phyloP scores from a whole-genome alignment of 2,888 invertebrate species.

The Tiliacea citrago region DNA sequence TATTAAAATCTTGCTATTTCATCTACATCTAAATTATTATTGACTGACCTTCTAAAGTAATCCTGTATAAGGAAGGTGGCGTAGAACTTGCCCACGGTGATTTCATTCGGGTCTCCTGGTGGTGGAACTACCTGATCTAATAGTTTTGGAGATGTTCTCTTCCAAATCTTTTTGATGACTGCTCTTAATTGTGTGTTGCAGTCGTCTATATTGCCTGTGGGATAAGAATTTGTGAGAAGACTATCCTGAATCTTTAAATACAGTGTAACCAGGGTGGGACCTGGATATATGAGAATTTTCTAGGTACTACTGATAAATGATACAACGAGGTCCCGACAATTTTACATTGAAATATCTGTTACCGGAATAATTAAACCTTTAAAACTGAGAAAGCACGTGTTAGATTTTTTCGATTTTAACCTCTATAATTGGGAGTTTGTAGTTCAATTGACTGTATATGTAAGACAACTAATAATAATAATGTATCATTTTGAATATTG shows the following conservation, averaged over 20 bases:
- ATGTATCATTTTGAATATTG: too few species aligned
- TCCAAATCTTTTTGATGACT: slow-evolving; percentile 99
- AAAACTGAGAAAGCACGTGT: too few species aligned
- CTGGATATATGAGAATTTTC: too few species aligned
- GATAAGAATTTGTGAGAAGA: not conserved
- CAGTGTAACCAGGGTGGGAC: too few species aligned
- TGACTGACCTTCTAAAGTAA: slow-evolving; percentile 96
- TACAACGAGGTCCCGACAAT: too few species aligned
- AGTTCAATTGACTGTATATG: too few species aligned
- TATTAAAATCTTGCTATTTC: not conserved
- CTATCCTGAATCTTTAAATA: not conserved
- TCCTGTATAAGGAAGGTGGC: slow-evolving; percentile 99
- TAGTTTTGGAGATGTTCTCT: slow-evolving; percentile 98
- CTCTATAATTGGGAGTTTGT: too few species aligned
- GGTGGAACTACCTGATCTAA: slow-evolving; percentile 99
- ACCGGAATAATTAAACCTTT: too few species aligned
- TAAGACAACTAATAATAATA: too few species aligned
- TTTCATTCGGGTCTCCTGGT: slow-evolving; percentile 99
- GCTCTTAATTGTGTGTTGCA: slow-evolving; percentile 97
- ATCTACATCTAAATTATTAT: slow-evolving; percentile 4
- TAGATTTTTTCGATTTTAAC: too few species aligned
- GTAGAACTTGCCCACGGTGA: slow-evolving; percentile 99
- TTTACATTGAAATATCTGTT: too few species aligned
- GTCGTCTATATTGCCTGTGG: slow-evolving; percentile 96
- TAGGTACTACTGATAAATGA: too few species aligned